Conservation (phyloP, 2,113 vertebrate species). For the Ivindomyrus marchei region DNA sequence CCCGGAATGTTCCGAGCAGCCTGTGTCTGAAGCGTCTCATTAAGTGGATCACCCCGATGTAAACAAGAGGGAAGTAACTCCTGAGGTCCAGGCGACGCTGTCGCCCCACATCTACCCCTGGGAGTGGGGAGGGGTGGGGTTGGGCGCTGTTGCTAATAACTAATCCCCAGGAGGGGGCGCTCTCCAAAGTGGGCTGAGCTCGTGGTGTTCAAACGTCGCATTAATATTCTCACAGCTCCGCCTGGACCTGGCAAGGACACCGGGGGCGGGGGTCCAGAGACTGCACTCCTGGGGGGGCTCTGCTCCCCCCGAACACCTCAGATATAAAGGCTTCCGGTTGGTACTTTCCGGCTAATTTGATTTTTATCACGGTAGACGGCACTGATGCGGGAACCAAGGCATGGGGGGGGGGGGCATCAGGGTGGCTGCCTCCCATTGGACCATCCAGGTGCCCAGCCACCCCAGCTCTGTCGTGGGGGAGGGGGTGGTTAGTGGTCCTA, state of each 20-base stretch:
- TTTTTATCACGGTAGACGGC: conserved; percentile 46
- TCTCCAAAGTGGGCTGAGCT: background rate
- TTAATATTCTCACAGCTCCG: background rate
- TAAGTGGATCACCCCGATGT: background rate
- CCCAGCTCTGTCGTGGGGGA: conserved; percentile 14
- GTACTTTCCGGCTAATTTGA: conserved; percentile 46
- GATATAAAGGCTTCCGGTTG: conserved; percentile 40
- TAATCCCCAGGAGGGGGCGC: background rate
- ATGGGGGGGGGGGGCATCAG: conserved; percentile 38
- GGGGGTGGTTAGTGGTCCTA: background rate
- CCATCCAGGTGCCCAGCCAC: conserved; percentile 35
- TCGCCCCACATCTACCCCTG: background rate
- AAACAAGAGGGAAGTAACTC: background rate
- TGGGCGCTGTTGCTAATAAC: background rate
- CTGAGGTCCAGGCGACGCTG: background rate
- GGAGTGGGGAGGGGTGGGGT: background rate
- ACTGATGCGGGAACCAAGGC: conserved; percentile 37
- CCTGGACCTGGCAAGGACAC: background rate
- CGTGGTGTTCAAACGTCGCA: background rate
- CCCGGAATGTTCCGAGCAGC: too few species aligned
- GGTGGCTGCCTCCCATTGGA: conserved; percentile 17
- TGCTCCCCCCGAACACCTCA: background rate
- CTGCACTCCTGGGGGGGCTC: background rate
- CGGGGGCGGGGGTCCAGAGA: background rate
- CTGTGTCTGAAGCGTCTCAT: background rate